phyloP scores from a whole-genome alignment of 2,888 invertebrate genomes.

The Poecilus cupreus region DNA sequence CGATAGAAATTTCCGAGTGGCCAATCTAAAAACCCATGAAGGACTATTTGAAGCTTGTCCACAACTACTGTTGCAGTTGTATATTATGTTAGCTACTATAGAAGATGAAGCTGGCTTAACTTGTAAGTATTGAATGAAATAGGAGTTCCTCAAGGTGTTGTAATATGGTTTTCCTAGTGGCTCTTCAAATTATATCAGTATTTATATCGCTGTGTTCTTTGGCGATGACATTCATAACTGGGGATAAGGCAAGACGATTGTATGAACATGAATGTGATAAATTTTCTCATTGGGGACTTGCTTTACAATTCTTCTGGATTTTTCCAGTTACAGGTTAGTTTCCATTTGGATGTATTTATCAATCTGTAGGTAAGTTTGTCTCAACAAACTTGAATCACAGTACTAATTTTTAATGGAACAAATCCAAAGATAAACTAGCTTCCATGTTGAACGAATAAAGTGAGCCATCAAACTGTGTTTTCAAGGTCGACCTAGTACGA shows the following conservation, averaged over 20 bases:
- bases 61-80: neutral
- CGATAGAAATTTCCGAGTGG: neutral
- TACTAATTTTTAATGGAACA: no score
- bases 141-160: no score
- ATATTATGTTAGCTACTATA: neutral
- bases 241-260: neutral
- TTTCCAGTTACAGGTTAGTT: neutral
- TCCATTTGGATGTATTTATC: no score
- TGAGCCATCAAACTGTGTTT: no score
- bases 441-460: no score
- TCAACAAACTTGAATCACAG: no score
- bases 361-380: no score
- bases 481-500: no score
- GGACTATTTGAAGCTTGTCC: neutral
- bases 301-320: neutral
- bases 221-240: neutral
- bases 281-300: neutral
- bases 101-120: neutral
- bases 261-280: neutral
- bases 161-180: neutral
- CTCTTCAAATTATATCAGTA: neutral
- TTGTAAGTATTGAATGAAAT: no score
- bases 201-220: neutral
- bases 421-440: no score
- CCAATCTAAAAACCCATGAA: neutral